Evolutionary conservation across 2,888 invertebrate genomes (phyloP).

Genomic region (Gandaritis pyraliata): DNA sequence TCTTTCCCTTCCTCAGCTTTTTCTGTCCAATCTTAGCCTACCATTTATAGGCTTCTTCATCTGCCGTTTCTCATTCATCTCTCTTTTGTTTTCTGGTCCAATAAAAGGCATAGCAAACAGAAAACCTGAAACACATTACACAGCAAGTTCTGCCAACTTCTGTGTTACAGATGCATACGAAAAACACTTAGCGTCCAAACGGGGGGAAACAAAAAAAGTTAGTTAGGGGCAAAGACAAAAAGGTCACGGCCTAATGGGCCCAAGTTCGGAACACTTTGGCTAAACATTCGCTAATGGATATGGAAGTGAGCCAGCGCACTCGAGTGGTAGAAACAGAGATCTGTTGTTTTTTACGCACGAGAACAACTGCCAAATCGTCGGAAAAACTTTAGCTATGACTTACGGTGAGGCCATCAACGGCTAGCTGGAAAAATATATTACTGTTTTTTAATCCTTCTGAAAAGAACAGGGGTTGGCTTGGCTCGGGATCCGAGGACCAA

Average conservation of each 20-base stretch:
- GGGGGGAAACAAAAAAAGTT: constrained; percentile 66
- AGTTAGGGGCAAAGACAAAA: constrained; percentile 75
- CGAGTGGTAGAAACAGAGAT: constrained; percentile 51
- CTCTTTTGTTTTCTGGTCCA: too few species aligned
- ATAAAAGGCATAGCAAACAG: constrained; percentile 28
- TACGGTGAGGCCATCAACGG: constrained; percentile 13
- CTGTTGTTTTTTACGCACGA: constrained; percentile 71
- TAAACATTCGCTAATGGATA: constrained; percentile 83
- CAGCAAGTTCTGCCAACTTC: constrained; percentile 41
- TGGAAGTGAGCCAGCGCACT: constrained; percentile 75
- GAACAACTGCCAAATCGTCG: constrained; percentile 70
- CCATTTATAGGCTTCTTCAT: too few species aligned
- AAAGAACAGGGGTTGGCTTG: too few species aligned
- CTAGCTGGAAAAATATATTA: too few species aligned
- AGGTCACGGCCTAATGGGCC: constrained; percentile 74
- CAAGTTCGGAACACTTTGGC: constrained; percentile 82
- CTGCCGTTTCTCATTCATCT: too few species aligned
- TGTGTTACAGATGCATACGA: constrained; percentile 53
- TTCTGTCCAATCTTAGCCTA: too few species aligned
- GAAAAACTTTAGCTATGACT: constrained; percentile 42
- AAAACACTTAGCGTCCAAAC: constrained; percentile 70
- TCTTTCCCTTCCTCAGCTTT: too few species aligned
- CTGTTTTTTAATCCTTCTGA: too few species aligned
- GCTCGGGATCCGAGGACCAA: too few species aligned
- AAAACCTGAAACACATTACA: constrained; percentile 36